A percentile compares a stretch with the other conserved stretches of the same genome.
Evolutionary conservation across 2,888 invertebrate species (phyloP).

Genomic region (Rhamphomyia laevipes): DNA sequence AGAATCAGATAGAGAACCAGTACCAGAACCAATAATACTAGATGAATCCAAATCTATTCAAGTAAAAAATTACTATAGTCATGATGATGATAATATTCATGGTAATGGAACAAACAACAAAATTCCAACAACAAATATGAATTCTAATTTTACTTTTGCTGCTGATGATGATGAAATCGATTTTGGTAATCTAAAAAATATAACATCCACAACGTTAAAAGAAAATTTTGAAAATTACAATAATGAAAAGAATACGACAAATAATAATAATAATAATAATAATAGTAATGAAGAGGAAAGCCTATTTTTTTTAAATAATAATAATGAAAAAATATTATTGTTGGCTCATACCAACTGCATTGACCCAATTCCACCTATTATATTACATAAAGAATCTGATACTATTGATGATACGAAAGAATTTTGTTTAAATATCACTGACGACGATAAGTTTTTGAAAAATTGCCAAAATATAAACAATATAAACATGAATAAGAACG

Average conservation of each 20-base stretch:
- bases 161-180: not conserved
- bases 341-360: not conserved
- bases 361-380: not conserved
- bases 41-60: not conserved
- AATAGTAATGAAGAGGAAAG: not conserved
- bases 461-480: conserved; percentile 1
- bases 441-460: conserved; percentile 14
- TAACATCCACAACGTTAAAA: not conserved
- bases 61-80: not conserved
- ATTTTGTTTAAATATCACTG: conserved; percentile 9
- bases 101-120: not conserved
- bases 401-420: not conserved
- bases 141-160: not conserved
- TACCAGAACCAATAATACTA: conserved; percentile 4
- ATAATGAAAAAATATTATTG: not conserved
- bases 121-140: no score
- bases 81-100: conserved; percentile 1
- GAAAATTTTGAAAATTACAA: not conserved
- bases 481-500: not conserved
- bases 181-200: not conserved
- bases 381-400: no score
- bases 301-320: not conserved
- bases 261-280: not conserved
- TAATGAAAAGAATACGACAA: not conserved
- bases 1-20: conserved; percentile 22